Evolutionary conservation across 2,888 invertebrate genomes (phyloP).

Genomic region (Nomada fabriciana): DNA sequence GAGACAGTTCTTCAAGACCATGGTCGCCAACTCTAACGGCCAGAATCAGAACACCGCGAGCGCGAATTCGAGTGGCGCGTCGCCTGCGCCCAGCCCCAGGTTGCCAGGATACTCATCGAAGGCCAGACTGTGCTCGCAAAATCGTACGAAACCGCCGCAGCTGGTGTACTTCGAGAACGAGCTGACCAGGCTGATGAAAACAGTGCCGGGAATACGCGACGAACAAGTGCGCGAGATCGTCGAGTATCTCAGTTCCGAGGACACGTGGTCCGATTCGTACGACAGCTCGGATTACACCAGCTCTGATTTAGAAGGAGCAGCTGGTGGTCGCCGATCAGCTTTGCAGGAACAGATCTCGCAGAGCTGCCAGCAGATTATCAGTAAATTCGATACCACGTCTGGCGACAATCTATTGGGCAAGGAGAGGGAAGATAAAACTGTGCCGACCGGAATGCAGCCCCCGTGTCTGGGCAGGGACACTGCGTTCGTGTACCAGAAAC

Average conservation of each 20-base stretch:
- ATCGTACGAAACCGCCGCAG: constrained; percentile 92
- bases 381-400: constrained; percentile 89
- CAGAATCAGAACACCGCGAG: constrained; percentile 83
- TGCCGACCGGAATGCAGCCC: constrained; percentile 84
- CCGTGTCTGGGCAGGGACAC: constrained; percentile 88
- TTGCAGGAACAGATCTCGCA: constrained; percentile 94
- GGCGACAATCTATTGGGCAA: constrained; percentile 63
- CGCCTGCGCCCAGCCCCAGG: constrained; percentile 86
- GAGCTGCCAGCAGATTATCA: constrained; percentile 94
- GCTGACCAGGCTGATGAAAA: constrained; percentile 95
- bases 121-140: constrained; percentile 82
- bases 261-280: constrained; percentile 97
- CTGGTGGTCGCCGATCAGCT: constrained; percentile 88
- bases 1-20: constrained; percentile 96
- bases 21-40: constrained; percentile 89
- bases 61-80: constrained; percentile 77
- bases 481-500: constrained; percentile 93
- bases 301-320: constrained; percentile 91
- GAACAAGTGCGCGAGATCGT: constrained; percentile 96
- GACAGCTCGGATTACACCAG: constrained; percentile 97
- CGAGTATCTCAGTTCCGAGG: constrained; percentile 96
- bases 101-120: constrained; percentile 77
- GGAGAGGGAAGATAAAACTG: constrained; percentile 72
- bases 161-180: constrained; percentile 95
- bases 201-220: constrained; percentile 95